Percentiles rank a stretch among this genome's conserved stretches.
phyloP scores from a whole-genome alignment of 2,888 invertebrate species.

The Hemaris fuciformis region DNA sequence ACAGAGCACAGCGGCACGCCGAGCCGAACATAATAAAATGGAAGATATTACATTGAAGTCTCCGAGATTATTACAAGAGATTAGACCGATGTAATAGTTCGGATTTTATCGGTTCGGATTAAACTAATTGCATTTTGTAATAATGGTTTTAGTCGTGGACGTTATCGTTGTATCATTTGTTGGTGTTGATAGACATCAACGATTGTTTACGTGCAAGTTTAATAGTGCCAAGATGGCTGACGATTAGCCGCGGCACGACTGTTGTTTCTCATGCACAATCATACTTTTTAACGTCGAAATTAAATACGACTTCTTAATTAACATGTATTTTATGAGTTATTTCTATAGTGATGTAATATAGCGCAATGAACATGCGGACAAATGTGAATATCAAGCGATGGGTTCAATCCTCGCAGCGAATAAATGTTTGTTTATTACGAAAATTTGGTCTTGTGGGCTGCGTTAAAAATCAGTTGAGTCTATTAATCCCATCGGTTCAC shows the following conservation, averaged over 20 bases:
- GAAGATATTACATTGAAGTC: constrained; percentile 43
- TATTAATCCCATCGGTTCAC: no score
- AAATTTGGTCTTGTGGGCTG: no score
- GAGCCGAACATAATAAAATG: constrained; percentile 39
- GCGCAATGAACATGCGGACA: no score
- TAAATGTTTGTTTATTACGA: no score
- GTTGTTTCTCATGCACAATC: background rate
- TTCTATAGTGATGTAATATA: background rate
- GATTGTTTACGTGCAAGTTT: constrained; percentile 16
- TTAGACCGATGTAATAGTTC: constrained; percentile 53
- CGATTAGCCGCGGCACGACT: background rate
- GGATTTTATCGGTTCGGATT: constrained; percentile 58
- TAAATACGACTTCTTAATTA: background rate
- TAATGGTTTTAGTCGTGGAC: constrained; percentile 44
- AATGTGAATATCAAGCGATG: no score
- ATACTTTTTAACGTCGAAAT: background rate
- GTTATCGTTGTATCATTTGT: constrained; percentile 34
- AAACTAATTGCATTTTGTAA: constrained; percentile 64
- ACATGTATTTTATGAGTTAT: background rate
- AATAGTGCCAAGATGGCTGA: constrained; percentile 2
- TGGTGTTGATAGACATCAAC: constrained; percentile 28
- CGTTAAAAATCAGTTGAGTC: no score
- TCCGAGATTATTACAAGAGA: constrained; percentile 47
- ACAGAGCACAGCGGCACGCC: background rate
- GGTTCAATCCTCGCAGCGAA: no score